Conservation (phyloP, 1,140 invertebrate species). For the Drosophila melanica region DNA sequence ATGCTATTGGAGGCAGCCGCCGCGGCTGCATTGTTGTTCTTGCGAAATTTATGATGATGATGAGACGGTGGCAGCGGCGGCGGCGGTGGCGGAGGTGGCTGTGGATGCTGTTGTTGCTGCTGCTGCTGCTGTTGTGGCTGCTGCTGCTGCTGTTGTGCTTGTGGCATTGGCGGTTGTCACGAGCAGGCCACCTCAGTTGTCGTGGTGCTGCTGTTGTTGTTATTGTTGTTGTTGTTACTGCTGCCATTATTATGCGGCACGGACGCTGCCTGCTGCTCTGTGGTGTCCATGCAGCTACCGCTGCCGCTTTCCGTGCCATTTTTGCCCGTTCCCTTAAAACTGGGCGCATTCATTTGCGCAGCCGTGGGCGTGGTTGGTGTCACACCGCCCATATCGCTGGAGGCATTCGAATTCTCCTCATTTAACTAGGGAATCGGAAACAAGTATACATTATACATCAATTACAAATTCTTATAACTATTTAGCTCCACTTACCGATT, state of each 20-base stretch:
- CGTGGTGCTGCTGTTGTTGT: constrained; percentile 45
- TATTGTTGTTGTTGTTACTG: constrained; percentile 43
- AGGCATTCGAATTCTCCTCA: constrained; percentile 82
- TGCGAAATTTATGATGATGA: constrained; percentile 78
- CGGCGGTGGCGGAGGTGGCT: constrained; percentile 48
- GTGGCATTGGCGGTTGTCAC: constrained; percentile 79
- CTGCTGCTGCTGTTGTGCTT: constrained; percentile 36
- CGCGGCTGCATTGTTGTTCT: constrained; percentile 82
- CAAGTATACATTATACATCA: background rate
- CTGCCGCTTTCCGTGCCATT: constrained; percentile 51
- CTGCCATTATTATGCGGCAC: constrained; percentile 57
- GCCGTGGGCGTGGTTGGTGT: constrained; percentile 71
- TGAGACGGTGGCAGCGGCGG: constrained; percentile 39
- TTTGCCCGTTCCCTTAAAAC: constrained; percentile 57
- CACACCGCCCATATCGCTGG: constrained; percentile 57
- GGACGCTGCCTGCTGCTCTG: constrained; percentile 35
- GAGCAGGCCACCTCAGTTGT: constrained; percentile 81
- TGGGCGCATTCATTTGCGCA: constrained; percentile 72
- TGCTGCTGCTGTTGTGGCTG: constrained; percentile 50
- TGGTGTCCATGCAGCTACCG: constrained; percentile 18
- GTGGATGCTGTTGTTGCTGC: constrained; percentile 54
- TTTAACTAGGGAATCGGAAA: constrained; percentile 39
- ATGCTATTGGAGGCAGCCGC: constrained; percentile 80
- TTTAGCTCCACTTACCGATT: constrained; percentile 63
- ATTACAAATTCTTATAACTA: background rate